Evolutionary conservation across 2,797 vertebrate species (phyloP).

Genomic region (Karalla daura): DNA sequence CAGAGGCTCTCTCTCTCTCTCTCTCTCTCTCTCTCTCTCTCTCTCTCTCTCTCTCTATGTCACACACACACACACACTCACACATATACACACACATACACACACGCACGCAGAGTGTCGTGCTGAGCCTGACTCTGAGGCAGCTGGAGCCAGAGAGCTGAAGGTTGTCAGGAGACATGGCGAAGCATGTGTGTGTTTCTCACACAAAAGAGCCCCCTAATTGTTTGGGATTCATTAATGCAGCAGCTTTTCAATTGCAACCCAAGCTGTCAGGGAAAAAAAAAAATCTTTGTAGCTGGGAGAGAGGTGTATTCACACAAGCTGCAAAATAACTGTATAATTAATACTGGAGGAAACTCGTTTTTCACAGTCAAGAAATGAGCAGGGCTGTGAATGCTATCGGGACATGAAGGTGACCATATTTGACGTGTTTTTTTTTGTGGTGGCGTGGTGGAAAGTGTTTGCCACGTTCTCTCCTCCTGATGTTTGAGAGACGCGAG

Average conservation of each 20-base stretch:
- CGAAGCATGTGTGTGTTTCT: slow-evolving; percentile 82
- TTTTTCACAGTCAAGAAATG: slow-evolving; percentile 72
- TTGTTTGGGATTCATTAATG: slow-evolving; percentile 88
- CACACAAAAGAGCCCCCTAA: slow-evolving; percentile 85
- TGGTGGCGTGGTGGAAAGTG: slow-evolving; percentile 38
- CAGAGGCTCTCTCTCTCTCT: slow-evolving; percentile 61
- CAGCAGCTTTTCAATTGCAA: slow-evolving; percentile 87
- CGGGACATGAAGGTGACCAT: slow-evolving; percentile 67
- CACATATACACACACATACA: slow-evolving; percentile 23
- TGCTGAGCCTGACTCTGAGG: slow-evolving; percentile 80
- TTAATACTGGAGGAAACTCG: slow-evolving; percentile 76
- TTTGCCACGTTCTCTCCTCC: slow-evolving; percentile 28
- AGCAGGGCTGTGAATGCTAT: slow-evolving; percentile 62
- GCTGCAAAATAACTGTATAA: slow-evolving; percentile 80
- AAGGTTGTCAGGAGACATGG: slow-evolving; percentile 84
- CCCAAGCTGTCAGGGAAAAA: slow-evolving; percentile 81
- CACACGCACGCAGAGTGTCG: slow-evolving; percentile 55
- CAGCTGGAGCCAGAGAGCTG: slow-evolving; percentile 83
- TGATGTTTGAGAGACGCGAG: neutral
- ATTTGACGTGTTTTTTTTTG: slow-evolving; percentile 53
- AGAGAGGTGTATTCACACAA: slow-evolving; percentile 79
- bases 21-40: slow-evolving; percentile 1
- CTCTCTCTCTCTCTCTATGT: neutral
- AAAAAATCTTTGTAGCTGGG: slow-evolving; percentile 67
- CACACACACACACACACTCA: slow-evolving; percentile 26